A percentile compares a stretch with the other conserved stretches of the same genome.
phyloP scores from a whole-genome alignment of 2,797 vertebrate genomes.

The Myiotriccus ornatus region DNA sequence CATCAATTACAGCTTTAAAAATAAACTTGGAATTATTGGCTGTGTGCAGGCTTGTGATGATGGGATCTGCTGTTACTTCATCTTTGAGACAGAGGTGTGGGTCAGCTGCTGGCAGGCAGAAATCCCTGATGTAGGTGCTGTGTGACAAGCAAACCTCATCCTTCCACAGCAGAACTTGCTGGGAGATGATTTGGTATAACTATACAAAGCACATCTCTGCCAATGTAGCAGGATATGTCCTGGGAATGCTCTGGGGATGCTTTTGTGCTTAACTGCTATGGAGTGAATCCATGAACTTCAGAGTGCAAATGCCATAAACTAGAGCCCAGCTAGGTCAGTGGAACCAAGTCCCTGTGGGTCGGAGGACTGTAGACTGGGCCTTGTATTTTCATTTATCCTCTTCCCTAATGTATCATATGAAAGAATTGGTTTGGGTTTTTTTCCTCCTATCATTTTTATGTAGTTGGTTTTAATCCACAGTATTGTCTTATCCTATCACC shows the following conservation, averaged over 20 bases:
- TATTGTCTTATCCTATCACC: neutral
- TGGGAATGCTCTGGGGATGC: neutral
- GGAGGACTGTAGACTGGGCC: neutral
- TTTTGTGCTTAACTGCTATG: neutral
- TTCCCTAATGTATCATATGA: neutral
- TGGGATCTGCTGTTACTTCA: neutral
- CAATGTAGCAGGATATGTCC: neutral
- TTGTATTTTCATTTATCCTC: neutral
- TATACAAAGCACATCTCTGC: neutral
- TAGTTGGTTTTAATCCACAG: neutral
- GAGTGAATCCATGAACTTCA: constrained; percentile 13
- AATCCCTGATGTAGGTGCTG: neutral
- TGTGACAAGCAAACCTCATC: neutral
- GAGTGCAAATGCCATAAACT: neutral
- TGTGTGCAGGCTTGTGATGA: neutral
- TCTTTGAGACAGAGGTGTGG: neutral
- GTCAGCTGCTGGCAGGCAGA: neutral
- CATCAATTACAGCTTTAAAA: neutral
- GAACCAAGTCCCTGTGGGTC: neutral
- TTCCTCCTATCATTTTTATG: fast-evolving
- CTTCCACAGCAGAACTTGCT: neutral
- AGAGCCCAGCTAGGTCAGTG: neutral
- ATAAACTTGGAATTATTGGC: neutral
- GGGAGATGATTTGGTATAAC: fast-evolving
- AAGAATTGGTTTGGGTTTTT: neutral